Evolutionary conservation across 2,888 invertebrate species (phyloP), one percentile per base, ranked within the genome.

Genomic region (Oscheius onirici): DNA sequence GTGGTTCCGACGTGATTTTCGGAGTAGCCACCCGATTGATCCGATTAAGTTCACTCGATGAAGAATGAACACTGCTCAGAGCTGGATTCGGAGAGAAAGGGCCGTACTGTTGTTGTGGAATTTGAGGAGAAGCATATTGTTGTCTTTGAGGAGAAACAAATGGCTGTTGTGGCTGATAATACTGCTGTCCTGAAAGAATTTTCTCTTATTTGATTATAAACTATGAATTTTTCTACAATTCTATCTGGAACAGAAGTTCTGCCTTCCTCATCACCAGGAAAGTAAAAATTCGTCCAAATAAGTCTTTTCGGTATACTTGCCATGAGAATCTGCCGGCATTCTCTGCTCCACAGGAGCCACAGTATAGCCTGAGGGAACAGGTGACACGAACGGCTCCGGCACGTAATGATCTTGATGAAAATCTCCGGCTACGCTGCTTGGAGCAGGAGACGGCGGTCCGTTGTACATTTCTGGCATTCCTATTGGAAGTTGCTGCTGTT

Each of bases 351-450:
- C 34, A 34, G 34, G 34, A 3, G 34, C 5, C 34, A 34, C 8
- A 8, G 20, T 17, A 20, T 24, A 20, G 24, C 20, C 6, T 17
- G 20, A 22, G 0, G 20, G 24, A 52, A 15, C 6, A 11, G 46
- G 46, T 17, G 46, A 20, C 3, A 17, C 20, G 46, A 17, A 46
- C 46, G 46, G 46, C 15, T 10, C n/a, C 46, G 46, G 46, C 15
- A 17, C n/a, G 13, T 46, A 20, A 5, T 46, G 46, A 15, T 46
- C 51, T 20, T 24, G 13, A 17, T 28, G 63, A n/a, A 40, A 54
- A 20, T 17, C 44, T 24, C 73, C 74, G 51, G 60, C 68, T 24
- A 79, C 61, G 63, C 77, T 77, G 52, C 76, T 76, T 5, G 72
- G 75, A 13, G 72, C 69, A 13, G 76, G 76, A 3, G 76, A 76